Evolutionary conservation across 2,888 invertebrate genomes (phyloP).

Genomic region (Teleiodes luculella): DNA sequence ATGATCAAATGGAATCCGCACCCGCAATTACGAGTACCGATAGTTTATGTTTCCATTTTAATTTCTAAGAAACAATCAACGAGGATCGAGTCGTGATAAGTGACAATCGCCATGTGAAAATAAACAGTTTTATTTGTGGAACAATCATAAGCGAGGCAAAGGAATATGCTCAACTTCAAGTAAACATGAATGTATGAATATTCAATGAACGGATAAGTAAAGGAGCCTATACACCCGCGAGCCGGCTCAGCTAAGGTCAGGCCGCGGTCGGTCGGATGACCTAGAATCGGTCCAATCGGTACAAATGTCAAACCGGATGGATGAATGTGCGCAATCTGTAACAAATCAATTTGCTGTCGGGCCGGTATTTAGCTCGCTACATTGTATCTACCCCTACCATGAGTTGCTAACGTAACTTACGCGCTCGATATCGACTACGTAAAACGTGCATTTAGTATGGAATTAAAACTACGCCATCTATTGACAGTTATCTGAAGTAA

Average conservation of each 20-base stretch:
- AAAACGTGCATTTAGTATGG: no score
- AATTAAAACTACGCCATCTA: no score
- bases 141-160: slow-evolving; percentile 37
- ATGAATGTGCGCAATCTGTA: slow-evolving; percentile 4
- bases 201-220: slow-evolving; percentile 12
- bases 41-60: slow-evolving; percentile 3
- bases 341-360: slow-evolving; percentile 10
- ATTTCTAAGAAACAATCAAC: background rate
- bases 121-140: slow-evolving; percentile 4
- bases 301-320: slow-evolving; percentile 1
- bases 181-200: slow-evolving; percentile 29
- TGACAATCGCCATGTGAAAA: slow-evolving; percentile 33
- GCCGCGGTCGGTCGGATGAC: slow-evolving; percentile 4
- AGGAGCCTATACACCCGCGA: slow-evolving; percentile 2
- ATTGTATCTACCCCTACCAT: no score
- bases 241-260: slow-evolving; percentile 1
- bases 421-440: no score
- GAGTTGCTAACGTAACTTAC: no score
- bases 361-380: background rate
- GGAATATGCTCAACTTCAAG: slow-evolving; percentile 14
- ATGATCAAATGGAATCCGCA: slow-evolving; percentile 19
- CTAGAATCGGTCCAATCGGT: slow-evolving; percentile 3
- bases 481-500: no score
- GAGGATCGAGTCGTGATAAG: slow-evolving; percentile 10
- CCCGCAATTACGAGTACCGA: slow-evolving; percentile 3